These are phyloP conservation scores for Ferrisia virgata DNA, from an alignment of 2,888 invertebrate species.

Conservation along the genomic window DNA sequence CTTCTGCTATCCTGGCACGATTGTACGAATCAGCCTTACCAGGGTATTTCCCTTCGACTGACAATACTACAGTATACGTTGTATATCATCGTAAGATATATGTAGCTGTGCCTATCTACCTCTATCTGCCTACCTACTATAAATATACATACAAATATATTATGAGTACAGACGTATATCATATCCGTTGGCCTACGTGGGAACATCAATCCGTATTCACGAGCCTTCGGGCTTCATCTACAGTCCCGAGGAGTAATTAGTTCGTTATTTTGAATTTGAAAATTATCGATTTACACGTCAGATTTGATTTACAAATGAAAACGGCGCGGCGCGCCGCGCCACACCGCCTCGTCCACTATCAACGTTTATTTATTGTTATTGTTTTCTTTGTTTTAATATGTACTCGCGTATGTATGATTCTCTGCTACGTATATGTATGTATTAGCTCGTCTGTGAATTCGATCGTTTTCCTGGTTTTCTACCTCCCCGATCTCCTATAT, in stretches of 20 bases:
- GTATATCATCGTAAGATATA: too few relatives aligned
- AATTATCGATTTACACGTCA: neutral
- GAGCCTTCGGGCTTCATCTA: constrained; percentile 10
- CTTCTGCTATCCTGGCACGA: neutral
- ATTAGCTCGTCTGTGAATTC: neutral
- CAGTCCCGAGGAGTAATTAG: constrained; percentile 8
- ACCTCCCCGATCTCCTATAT: too few relatives aligned
- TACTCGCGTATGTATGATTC: neutral
- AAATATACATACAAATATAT: too few relatives aligned
- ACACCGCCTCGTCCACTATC: too few relatives aligned
- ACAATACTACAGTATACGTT: too few relatives aligned
- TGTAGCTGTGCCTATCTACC: too few relatives aligned
- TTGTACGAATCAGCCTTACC: neutral
- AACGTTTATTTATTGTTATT: constrained; percentile 20
- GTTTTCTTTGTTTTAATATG: constrained; percentile 22
- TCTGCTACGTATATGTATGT: neutral
- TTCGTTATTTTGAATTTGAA: neutral
- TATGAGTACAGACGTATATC: too few relatives aligned
- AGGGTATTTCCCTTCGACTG: neutral
- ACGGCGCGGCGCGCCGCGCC: neutral
- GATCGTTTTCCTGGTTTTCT: too few relatives aligned
- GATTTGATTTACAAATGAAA: neutral
- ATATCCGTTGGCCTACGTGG: too few relatives aligned
- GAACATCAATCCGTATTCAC: neutral
- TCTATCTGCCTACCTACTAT: too few relatives aligned